A percentile compares a stretch with the other conserved stretches of the same genome.
phyloP scores from a whole-genome alignment of 2,113 vertebrate genomes.

The Sinocyclocheilus anshuiensis region DNA sequence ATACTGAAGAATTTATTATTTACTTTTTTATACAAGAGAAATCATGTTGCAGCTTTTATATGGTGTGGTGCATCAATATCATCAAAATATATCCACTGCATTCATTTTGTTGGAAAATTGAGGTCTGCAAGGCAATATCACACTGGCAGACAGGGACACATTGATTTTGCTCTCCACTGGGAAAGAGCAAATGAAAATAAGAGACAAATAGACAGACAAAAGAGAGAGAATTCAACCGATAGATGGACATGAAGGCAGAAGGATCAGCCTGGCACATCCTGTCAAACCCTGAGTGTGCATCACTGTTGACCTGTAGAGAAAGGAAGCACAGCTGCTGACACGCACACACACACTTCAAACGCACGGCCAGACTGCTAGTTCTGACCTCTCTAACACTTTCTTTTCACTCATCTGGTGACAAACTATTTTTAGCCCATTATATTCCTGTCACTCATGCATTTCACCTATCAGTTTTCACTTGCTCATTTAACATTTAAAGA shows the following conservation, averaged over 20 bases:
- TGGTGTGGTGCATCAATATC: conserved; percentile 3
- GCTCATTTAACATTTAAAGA: conserved; percentile 65
- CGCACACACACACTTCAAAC: conserved; percentile 58
- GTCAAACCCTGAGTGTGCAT: conserved; percentile 63
- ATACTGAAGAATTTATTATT: neutral
- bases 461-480: conserved; percentile 65
- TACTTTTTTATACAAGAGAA: neutral
- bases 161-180: conserved; percentile 55
- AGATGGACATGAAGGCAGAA: conserved; percentile 22
- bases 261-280: conserved; percentile 50
- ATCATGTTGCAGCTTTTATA: neutral
- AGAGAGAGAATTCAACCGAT: conserved; percentile 7
- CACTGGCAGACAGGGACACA: conserved; percentile 35
- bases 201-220: neutral
- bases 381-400: conserved; percentile 65
- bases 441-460: conserved; percentile 58
- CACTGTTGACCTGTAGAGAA: conserved; percentile 67
- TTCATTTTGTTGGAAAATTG: conserved; percentile 14
- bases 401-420: conserved; percentile 68
- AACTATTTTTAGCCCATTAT: conserved; percentile 73
- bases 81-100: conserved; percentile 6
- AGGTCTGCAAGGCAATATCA: conserved; percentile 20
- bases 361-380: conserved; percentile 58
- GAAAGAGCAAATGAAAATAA: conserved; percentile 58
- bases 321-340: conserved; percentile 56